Conservation (phyloP, 2,113 vertebrate genomes). For the Barbus barbus region DNA sequence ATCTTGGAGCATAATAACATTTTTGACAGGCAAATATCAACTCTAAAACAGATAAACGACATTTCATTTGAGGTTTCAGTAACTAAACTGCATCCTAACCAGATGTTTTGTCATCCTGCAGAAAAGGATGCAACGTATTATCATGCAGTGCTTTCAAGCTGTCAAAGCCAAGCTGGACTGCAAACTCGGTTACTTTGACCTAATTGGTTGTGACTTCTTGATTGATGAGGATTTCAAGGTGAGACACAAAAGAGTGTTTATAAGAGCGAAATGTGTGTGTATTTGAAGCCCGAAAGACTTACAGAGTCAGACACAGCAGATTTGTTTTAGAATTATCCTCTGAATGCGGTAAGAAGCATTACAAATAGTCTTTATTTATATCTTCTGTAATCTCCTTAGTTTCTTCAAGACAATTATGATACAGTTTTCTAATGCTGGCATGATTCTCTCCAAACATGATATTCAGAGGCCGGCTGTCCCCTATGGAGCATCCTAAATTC, state of each 20-base stretch:
- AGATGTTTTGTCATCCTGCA: constrained; percentile 54
- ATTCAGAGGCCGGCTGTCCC: constrained; percentile 3
- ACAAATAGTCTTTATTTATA: constrained; percentile 26
- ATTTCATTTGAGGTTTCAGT: neutral
- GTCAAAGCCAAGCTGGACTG: constrained; percentile 83
- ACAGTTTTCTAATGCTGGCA: neutral
- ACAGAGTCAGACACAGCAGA: constrained; percentile 8
- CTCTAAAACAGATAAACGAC: neutral
- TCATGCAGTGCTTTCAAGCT: constrained; percentile 84
- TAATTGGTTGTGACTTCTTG: constrained; percentile 91
- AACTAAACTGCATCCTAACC: neutral
- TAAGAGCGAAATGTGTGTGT: too few species aligned
- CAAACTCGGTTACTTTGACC: constrained; percentile 86
- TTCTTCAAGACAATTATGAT: constrained; percentile 24
- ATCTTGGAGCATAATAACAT: too few species aligned
- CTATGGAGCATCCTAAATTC: constrained; percentile 40
- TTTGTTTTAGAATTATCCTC: constrained; percentile 29
- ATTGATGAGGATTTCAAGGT: constrained; percentile 91
- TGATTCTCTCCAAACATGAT: constrained; percentile 20
- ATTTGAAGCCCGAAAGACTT: neutral
- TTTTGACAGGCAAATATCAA: constrained; percentile 21
- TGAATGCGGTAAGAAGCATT: neutral
- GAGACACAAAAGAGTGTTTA: neutral
- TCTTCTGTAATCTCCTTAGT: constrained; percentile 32
- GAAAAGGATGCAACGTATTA: constrained; percentile 88